phyloP scores from a whole-genome alignment of 2,888 invertebrate genomes.

The Eupithecia dodoneata region DNA sequence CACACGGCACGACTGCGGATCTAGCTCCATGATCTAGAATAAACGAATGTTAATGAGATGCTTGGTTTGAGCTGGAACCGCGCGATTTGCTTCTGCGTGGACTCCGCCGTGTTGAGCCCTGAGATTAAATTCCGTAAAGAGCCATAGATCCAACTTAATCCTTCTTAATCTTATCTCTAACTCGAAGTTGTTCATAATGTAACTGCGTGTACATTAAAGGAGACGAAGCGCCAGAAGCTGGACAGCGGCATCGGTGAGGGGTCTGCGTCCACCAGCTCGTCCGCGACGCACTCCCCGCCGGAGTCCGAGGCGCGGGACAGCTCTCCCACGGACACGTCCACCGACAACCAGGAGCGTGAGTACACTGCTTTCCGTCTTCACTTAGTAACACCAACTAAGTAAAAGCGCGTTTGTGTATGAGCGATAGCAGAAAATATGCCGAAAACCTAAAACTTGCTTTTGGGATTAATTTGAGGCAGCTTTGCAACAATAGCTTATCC shows the following conservation, averaged over 20 bases:
- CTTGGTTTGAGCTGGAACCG: not conserved
- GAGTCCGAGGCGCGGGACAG: not conserved
- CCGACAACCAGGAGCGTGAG: constrained; percentile 18
- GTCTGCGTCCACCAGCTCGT: constrained; percentile 42
- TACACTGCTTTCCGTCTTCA: not conserved
- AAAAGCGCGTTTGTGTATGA: too few relatives aligned
- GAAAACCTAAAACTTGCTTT: too few relatives aligned
- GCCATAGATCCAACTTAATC: not conserved
- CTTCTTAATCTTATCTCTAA: not conserved
- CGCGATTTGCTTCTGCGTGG: not conserved
- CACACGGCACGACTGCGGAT: not conserved
- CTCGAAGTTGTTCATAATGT: not conserved
- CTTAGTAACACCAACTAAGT: not conserved
- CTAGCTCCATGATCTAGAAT: not conserved
- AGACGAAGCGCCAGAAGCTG: constrained; percentile 81
- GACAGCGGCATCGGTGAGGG: constrained; percentile 86
- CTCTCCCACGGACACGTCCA: constrained; percentile 39
- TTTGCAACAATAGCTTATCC: too few relatives aligned
- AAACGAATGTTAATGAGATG: not conserved
- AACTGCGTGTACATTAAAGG: constrained; percentile 28
- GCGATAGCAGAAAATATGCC: too few relatives aligned
- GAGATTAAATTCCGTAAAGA: not conserved
- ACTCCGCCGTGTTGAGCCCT: not conserved
- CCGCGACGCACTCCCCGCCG: not conserved
- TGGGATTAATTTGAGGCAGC: too few relatives aligned